Base-by-base conservation (phyloP, 2,113 vertebrate genomes). In the Synchiropus splendidus region DNA sequence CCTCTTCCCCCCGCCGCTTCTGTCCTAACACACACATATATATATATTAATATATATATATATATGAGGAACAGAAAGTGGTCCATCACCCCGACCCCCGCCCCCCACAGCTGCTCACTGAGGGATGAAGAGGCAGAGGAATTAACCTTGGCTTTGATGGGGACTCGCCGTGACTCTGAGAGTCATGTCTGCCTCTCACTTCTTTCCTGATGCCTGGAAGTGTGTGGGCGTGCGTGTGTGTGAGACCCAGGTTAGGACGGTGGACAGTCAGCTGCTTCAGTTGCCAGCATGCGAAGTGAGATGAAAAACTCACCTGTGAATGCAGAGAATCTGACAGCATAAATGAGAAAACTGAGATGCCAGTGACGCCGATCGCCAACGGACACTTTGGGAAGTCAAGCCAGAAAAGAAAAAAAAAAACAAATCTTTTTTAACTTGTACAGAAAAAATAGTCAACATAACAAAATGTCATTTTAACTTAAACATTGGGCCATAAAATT, bases 61-160 rank as follows among this genome's bases (percentile, higher is more conserved):
- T 51, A 56, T 56, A 11, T 16, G 9, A 4, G n/a, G 1, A 14
- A 36, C 56, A 64, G 54, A 73, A 65, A 72, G 71, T 53, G 74
- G 70, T 70, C 70, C 51, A 53, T 72, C 54, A 51, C 54, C 46
- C 45, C 35, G 15, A 9, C 36, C 35, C 27, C 43, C 4, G 21
- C 34, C 39, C 16, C 47, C 13, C 56, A 45, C 58, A 52, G 51
- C 55, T 72, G 68, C 69, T 77, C 73, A 71, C 61, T 82, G 75
- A 82, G 67, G 67, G 70, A 76, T 82, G 69, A 48, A 77, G 70
- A 67, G 63, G 55, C 55, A 66, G 59, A 56, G 60, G 78, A 58
- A 81, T 85, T 85, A 83, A 85, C 83, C 83, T 85, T 83, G 83
- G 77, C 77, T 82, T n/a, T 83, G 80, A 83, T 83, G 74, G 67